Base-by-base conservation (phyloP, 1,140 invertebrate species). In the Ditylenchus dipsaci region DNA sequence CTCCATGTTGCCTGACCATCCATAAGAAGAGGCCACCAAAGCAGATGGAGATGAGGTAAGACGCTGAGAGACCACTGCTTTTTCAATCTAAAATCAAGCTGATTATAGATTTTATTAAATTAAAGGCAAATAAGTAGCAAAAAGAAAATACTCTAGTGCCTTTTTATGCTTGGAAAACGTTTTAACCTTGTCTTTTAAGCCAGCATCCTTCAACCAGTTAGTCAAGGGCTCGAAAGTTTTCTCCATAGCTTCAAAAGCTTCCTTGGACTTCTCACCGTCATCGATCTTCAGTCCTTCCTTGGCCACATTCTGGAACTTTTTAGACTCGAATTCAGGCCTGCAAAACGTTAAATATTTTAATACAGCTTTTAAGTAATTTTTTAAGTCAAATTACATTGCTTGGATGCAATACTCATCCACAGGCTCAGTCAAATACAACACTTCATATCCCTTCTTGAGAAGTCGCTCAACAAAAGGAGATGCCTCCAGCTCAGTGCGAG, bases 1-100 rank as follows among this genome's bases (percentile, higher is more conserved):
- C 85, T 98, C 95, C 95, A 98, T 98, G 83, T 98, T 98, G 67
- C 94, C 95, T 76, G 94, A 96, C 93, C 79, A 95, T 64, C 93
- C 93, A 84, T 94, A 97, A 86, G 92, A 90, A 68, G 90, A 91
- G 53, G 95, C 94, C n/a, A 97, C 92, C 33, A 99, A 85, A 30
- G 94, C 95, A 85, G 92, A 96, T 0, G 95, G 94, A 1, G 95
- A 97, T 68, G 89, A 89, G 49, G 90, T 89, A 21, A 99, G 85
- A 73, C 95, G 88, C 77, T 95, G 91, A 3, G 94, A 97, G 5
- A 98, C 86, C 47, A 88, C 86, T 1, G 90, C 91, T 83, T 93
- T 93, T 64, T 88, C 85, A 76, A 91, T 89, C 84, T 69, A 13
- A 58, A 69, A 38, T 38, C 33, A 38, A 38, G 33, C 3, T 38